phyloP scores from a whole-genome alignment of 2,888 invertebrate genomes.

The Meghimatium bilineatum region DNA sequence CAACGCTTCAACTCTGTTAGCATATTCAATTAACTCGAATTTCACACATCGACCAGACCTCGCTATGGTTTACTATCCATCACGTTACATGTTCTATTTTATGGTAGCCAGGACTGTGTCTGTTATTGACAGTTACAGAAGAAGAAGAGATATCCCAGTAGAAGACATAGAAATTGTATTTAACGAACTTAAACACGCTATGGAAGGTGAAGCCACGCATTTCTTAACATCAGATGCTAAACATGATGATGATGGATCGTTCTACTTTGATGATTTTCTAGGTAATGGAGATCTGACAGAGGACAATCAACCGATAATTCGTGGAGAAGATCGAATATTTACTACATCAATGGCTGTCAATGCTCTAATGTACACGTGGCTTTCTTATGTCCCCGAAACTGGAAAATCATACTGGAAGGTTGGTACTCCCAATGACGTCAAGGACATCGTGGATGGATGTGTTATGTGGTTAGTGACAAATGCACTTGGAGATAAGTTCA shows the following conservation, averaged over 20 bases:
- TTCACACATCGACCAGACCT: neutral
- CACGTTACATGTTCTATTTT: neutral
- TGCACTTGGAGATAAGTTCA: too few relatives aligned
- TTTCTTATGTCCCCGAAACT: too few relatives aligned
- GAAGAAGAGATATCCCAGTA: neutral
- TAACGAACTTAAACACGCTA: neutral
- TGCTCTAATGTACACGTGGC: too few relatives aligned
- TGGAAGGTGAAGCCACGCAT: neutral
- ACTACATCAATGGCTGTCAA: conserved; percentile 70
- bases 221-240: neutral
- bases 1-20: conserved; percentile 1
- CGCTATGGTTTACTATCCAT: neutral
- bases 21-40: neutral
- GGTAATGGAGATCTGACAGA: conserved; percentile 17
- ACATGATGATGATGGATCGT: neutral
- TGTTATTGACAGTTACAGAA: neutral
- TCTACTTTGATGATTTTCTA: neutral
- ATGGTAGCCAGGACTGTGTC: neutral
- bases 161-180: neutral
- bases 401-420: too few relatives aligned
- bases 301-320: conserved; percentile 4
- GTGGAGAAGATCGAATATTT: conserved; percentile 67
- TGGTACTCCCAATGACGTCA: too few relatives aligned
- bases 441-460: too few relatives aligned
- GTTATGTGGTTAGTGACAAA: too few relatives aligned